These are phyloP conservation scores for Sarcophaga carnaria DNA, from an alignment of 2,888 invertebrate species.

Conservation along the genomic window DNA sequence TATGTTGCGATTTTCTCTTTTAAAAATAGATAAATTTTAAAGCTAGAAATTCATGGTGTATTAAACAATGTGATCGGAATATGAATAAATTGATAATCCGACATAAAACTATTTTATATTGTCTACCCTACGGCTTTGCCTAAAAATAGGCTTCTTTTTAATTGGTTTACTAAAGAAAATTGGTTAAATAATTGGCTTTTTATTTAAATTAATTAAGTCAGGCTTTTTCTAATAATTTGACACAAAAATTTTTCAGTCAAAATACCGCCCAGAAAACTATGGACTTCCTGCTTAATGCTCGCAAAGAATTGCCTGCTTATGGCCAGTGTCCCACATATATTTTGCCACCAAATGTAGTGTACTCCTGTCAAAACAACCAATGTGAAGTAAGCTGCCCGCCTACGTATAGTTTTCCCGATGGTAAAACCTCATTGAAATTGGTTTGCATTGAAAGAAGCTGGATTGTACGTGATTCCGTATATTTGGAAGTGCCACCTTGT, in stretches of 20 bases:
- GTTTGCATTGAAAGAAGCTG: slow-evolving; percentile 77
- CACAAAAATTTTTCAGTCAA: slow-evolving; percentile 39
- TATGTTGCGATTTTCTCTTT: no score
- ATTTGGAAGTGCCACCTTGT: slow-evolving; percentile 84
- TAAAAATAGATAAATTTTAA: no score
- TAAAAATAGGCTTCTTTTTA: neutral
- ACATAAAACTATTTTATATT: neutral
- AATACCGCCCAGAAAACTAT: slow-evolving; percentile 49
- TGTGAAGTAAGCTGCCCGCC: slow-evolving; percentile 76
- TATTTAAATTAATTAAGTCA: neutral
- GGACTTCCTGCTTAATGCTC: slow-evolving; percentile 74
- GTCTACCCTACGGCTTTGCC: neutral
- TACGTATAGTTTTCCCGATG: slow-evolving; percentile 76
- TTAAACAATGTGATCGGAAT: no score
- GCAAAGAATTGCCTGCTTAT: slow-evolving; percentile 71
- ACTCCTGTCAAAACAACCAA: slow-evolving; percentile 74
- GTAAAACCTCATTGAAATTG: slow-evolving; percentile 73
- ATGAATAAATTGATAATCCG: no score
- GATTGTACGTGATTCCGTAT: slow-evolving; percentile 77
- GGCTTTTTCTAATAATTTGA: slow-evolving; percentile 3
- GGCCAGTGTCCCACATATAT: slow-evolving; percentile 73
- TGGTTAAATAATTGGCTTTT: neutral
- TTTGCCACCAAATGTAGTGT: slow-evolving; percentile 75
- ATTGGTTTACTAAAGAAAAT: neutral
- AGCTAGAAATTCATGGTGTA: no score